Evolutionary conservation across 1,140 invertebrate genomes (phyloP).

Genomic region (Octopus bimaculoides): DNA sequence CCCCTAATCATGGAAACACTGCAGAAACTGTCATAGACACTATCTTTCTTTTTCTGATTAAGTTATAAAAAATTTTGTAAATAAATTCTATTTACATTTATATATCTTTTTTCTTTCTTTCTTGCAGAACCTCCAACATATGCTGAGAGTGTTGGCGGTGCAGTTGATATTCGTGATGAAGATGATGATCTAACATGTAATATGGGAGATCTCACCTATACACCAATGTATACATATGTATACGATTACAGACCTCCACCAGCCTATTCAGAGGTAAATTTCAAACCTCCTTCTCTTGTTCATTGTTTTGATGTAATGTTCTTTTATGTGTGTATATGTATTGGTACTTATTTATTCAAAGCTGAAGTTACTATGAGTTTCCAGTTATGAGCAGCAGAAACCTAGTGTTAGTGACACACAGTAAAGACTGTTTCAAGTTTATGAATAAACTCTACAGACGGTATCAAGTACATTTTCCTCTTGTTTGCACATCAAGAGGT

Average conservation of each 20-base stretch:
- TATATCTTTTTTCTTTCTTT: neutral
- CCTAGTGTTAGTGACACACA: conserved; percentile 1
- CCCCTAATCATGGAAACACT: no score
- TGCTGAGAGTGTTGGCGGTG: conserved; percentile 58
- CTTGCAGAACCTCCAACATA: conserved; percentile 59
- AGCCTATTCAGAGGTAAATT: conserved; percentile 49
- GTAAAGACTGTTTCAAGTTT: conserved; percentile 12
- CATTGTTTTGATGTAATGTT: conserved; percentile 14
- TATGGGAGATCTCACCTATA: conserved; percentile 55
- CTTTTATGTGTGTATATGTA: conserved; percentile 24
- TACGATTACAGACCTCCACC: conserved; percentile 59
- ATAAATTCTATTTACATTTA: no score
- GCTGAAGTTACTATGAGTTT: conserved; percentile 16
- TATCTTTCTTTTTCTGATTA: no score
- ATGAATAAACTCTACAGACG: neutral
- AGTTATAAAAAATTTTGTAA: no score
- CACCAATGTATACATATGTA: conserved; percentile 60
- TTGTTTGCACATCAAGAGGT: no score
- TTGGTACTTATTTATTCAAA: conserved; percentile 12
- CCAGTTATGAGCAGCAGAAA: conserved; percentile 15
- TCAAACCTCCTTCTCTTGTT: conserved; percentile 15
- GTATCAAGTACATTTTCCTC: no score
- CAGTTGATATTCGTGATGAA: conserved; percentile 57
- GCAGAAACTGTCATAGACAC: no score
- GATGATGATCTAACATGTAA: conserved; percentile 46